Evolutionary conservation across 2,797 vertebrate genomes (phyloP).

Genomic region (Rhodeus uyekii): DNA sequence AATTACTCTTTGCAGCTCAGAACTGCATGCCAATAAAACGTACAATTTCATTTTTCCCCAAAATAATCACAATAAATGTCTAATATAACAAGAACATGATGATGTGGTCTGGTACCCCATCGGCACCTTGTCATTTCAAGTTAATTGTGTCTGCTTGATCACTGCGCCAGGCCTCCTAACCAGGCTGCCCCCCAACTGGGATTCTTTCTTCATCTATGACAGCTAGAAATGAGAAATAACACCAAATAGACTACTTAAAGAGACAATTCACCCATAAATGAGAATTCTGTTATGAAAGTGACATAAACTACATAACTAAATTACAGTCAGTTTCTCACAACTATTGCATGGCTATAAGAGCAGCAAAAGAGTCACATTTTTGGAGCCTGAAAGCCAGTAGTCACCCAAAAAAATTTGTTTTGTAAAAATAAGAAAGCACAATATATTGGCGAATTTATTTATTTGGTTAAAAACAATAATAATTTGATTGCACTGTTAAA

Average conservation of each 20-base stretch:
- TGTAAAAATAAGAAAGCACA: background rate
- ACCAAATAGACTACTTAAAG: slow-evolving; percentile 22
- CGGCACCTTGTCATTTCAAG: slow-evolving; percentile 42
- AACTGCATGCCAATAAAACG: slow-evolving; percentile 18
- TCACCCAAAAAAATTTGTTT: background rate
- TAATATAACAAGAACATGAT: slow-evolving; percentile 19
- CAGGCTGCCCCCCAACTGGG: slow-evolving; percentile 27
- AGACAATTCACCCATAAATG: background rate
- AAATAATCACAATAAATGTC: slow-evolving; percentile 32
- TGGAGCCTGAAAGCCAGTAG: background rate
- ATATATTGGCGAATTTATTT: background rate
- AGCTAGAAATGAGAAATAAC: slow-evolving; percentile 33
- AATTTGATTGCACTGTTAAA: background rate
- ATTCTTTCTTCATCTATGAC: slow-evolving; percentile 23
- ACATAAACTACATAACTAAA: background rate
- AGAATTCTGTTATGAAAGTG: background rate
- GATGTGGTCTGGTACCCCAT: slow-evolving; percentile 21
- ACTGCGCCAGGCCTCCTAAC: slow-evolving; percentile 28
- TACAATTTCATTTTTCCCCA: background rate
- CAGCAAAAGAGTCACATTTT: background rate
- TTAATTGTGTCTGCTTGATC: slow-evolving; percentile 40
- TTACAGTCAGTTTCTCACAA: background rate
- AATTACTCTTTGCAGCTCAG: background rate
- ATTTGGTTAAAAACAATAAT: no score
- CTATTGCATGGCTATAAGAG: background rate